Base-by-base conservation (phyloP, 2,113 vertebrate species). In the Vulpes ferrilata region DNA sequence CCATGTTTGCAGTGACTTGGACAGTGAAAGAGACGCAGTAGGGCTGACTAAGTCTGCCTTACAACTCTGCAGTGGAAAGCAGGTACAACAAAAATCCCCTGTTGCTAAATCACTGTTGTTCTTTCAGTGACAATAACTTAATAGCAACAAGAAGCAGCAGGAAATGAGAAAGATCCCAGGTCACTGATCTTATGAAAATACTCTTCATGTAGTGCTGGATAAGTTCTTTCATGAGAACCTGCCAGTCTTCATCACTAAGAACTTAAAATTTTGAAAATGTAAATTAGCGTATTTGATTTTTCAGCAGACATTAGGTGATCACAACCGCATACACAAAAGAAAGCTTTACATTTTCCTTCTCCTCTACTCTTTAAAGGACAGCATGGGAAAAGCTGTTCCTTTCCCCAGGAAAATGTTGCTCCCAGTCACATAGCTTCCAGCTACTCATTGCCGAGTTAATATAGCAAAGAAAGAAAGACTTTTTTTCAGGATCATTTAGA, bases 401-500 rank as follows among this genome's bases (percentile, higher is more conserved):
- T 74, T 93, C 51, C 38, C 19, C 48, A 93, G 32, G 20, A 86
- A 88, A 89, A 48, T 38, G 4, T 51, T 60, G 19, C n/a, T 90
- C 38, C 27, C 0, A 51, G 2, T 78, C 80, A 80, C 83, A 76
- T 11, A 64, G 55, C 60, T 98, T 97, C 73, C 55, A n/a, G 55
- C 23, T 85, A 59, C 73, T 92, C 17, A 11, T 53, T 12, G 79
- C 55, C 64, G 69, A 97, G 73, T 90, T 93, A 88, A 80, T 71
- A 53, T 7, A 8, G 81, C 43, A 94, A 95, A 98, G 95, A 95
- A 86, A 92, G 90, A 98, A 97, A 81, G 64, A 48, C 95, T 96
- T 97, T 98, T 96, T 97, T 96, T 97, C 89, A 82, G 27, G 93
- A 67, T 80, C 87, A 97, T 97, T 98, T 98, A 97, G 94, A 98